Conservation (phyloP, 92 coral and sea anemone species). For the Porites evermanni region DNA sequence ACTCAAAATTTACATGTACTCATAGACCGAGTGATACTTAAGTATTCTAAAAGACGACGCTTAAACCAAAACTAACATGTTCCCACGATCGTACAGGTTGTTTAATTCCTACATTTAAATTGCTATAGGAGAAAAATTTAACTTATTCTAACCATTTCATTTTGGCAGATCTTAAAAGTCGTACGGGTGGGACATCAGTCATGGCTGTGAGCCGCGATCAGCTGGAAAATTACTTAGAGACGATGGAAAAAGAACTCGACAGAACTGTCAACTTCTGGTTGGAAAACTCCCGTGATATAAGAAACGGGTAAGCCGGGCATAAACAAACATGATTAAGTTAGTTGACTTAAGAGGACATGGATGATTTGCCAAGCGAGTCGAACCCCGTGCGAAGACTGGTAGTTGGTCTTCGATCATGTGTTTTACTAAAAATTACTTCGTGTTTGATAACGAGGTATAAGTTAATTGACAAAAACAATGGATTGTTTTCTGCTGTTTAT, state of each 20-base stretch:
- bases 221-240: constrained; percentile 58
- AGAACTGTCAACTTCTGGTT: constrained; percentile 77
- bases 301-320: constrained; percentile 69
- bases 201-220: constrained; percentile 50
- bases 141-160: constrained; percentile 22
- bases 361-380: constrained; percentile 7
- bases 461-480: neutral
- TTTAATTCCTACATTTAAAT: neutral
- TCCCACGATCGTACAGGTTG: constrained; percentile 3
- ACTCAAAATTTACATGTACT: too few species aligned
- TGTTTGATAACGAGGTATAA: neutral
- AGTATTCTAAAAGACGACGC: neutral
- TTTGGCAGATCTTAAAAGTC: constrained; percentile 27
- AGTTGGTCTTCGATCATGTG: neutral
- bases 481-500: neutral
- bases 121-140: neutral
- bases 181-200: constrained; percentile 5
- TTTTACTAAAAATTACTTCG: neutral
- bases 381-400: too few species aligned
- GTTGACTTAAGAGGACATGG: neutral
- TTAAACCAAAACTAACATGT: neutral
- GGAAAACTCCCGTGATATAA: constrained; percentile 73
- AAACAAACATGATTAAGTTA: neutral
- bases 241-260: constrained; percentile 85
- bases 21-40: too few species aligned